These are phyloP conservation scores for Artibeus lituratus DNA, from an alignment of 2,797 vertebrate genomes.

Conservation along the genomic window DNA sequence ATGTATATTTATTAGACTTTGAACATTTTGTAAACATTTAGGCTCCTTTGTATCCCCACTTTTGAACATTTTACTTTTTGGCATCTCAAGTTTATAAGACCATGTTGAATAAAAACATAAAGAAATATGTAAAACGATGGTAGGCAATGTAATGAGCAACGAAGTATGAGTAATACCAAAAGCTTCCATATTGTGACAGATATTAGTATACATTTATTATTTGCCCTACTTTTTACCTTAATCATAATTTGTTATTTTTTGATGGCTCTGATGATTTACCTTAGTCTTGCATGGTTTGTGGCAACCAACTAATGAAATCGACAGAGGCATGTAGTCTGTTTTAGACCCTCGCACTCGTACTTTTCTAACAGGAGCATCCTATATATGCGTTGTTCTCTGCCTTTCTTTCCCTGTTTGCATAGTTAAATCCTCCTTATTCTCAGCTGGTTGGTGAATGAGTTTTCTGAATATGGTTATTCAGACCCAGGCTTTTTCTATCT, in stretches of 20 bases:
- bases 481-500: background rate
- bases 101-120: background rate
- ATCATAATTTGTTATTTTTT: background rate
- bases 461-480: background rate
- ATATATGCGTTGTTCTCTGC: background rate
- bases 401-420: background rate
- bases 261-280: background rate
- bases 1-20: background rate
- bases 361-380: background rate
- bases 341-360: background rate
- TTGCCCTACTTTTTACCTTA: background rate
- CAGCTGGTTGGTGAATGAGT: background rate
- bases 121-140: background rate
- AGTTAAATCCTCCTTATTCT: background rate
- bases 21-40: background rate
- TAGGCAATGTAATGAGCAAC: background rate
- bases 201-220: background rate
- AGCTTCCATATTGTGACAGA: background rate
- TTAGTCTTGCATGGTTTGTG: background rate
- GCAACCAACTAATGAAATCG: background rate
- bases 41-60: background rate
- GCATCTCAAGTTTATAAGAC: background rate
- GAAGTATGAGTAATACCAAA: background rate
- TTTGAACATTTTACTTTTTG: slow-evolving; percentile 7
- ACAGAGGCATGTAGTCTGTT: background rate